A percentile compares a stretch with the other conserved stretches of the same genome.
Evolutionary conservation across 1,140 invertebrate species (phyloP).

Genomic region (Drosophila kikkawai): DNA sequence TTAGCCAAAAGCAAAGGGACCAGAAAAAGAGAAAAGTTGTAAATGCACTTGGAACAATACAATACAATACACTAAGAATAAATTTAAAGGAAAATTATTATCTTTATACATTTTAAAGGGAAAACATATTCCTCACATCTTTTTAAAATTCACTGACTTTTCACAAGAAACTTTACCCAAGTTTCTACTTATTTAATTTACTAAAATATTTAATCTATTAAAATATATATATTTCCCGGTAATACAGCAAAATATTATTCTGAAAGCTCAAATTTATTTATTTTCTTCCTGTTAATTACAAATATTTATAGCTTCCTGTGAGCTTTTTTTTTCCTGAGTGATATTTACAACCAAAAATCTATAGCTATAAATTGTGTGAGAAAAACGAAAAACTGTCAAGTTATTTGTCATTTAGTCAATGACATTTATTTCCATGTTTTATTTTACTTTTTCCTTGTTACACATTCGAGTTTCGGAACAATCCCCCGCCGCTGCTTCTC

Average conservation of each 20-base stretch:
- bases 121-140: too few relatives aligned
- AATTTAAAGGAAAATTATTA: background rate
- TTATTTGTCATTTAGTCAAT: constrained; percentile 82
- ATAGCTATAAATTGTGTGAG: constrained; percentile 54
- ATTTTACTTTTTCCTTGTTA: constrained; percentile 51
- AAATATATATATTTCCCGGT: background rate
- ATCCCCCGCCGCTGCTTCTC: constrained; percentile 52
- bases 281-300: constrained; percentile 1
- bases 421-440: constrained; percentile 81
- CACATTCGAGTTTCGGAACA: constrained; percentile 66
- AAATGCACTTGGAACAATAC: constrained; percentile 9
- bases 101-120: too few relatives aligned
- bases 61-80: too few relatives aligned
- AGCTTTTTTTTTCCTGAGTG: constrained; percentile 8
- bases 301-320: constrained; percentile 8
- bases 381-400: constrained; percentile 67
- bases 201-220: background rate
- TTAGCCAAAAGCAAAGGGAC: constrained; percentile 27
- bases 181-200: too few relatives aligned
- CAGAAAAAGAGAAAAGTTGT: background rate
- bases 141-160: too few relatives aligned
- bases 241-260: background rate
- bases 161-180: background rate
- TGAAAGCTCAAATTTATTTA: background rate
- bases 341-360: constrained; percentile 17